phyloP scores from a whole-genome alignment of 2,888 invertebrate genomes.

The Napeogenes inachia region DNA sequence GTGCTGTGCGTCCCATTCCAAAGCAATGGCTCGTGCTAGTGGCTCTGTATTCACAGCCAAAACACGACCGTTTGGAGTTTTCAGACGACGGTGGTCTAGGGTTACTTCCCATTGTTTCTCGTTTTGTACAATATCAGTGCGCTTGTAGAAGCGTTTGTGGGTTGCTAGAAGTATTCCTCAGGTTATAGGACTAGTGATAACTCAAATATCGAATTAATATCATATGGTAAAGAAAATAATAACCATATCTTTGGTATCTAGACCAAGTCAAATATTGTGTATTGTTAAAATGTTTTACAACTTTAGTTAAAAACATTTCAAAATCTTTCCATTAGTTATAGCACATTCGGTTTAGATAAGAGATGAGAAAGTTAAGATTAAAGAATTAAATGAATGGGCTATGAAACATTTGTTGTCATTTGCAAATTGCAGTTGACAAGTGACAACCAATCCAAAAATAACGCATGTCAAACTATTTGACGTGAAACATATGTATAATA shows the following conservation, averaged over 20 bases:
- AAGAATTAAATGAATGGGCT: no score
- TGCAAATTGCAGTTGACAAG: no score
- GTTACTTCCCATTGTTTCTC: conserved; percentile 89
- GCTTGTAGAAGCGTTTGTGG: conserved; percentile 85
- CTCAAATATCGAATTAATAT: conserved; percentile 15
- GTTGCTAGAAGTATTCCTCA: conserved; percentile 50
- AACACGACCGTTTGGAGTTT: conserved; percentile 90
- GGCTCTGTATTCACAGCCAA: conserved; percentile 90
- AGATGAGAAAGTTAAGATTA: no score
- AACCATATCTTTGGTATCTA: conserved; percentile 2
- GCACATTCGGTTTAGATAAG: no score
- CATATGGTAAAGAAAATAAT: background rate
- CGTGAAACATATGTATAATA: no score
- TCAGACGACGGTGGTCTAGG: conserved; percentile 91
- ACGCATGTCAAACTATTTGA: no score
- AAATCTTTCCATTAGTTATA: no score
- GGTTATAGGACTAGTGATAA: conserved; percentile 19
- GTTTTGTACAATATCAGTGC: conserved; percentile 82
- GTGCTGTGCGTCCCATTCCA: conserved; percentile 95
- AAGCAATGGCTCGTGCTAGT: conserved; percentile 93
- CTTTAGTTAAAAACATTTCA: background rate
- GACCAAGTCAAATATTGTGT: conserved; percentile 1
- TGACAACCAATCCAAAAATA: no score
- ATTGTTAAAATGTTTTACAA: background rate
- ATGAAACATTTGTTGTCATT: no score